These are phyloP conservation scores for Pectinophora gossypiella DNA, from an alignment of 1,140 invertebrate species.

Conservation along the genomic window DNA sequence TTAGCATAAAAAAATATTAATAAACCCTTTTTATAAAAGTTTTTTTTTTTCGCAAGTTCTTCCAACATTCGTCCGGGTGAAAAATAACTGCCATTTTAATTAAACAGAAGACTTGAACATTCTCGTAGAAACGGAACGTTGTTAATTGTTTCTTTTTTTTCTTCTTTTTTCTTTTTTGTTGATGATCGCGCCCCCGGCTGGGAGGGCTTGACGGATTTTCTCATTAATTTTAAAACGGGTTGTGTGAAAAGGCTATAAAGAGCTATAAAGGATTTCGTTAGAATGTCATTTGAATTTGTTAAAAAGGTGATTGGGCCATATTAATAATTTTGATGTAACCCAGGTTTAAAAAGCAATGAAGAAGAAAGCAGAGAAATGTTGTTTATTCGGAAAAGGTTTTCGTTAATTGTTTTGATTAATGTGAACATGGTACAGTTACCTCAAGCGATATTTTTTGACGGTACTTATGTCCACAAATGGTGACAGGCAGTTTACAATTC, in stretches of 20 bases:
- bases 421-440: no score
- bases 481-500: no score
- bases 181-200: conserved; percentile 24
- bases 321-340: no score
- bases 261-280: conserved; percentile 20
- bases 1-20: neutral
- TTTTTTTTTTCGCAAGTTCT: neutral
- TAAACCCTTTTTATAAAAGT: neutral
- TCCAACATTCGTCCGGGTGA: neutral
- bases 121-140: conserved; percentile 25
- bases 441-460: no score
- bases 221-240: conserved; percentile 40
- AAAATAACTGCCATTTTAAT: conserved; percentile 25
- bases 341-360: no score
- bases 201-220: conserved; percentile 32
- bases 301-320: conserved; percentile 14
- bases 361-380: no score
- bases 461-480: no score
- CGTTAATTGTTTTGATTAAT: no score
- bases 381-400: no score
- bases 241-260: conserved; percentile 24
- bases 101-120: conserved; percentile 44
- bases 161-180: conserved; percentile 32
- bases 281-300: conserved; percentile 24
- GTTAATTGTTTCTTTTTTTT: conserved; percentile 45